Evolutionary conservation across 2,113 vertebrate genomes (phyloP).

Genomic region (Cyrtonyx montezumae): DNA sequence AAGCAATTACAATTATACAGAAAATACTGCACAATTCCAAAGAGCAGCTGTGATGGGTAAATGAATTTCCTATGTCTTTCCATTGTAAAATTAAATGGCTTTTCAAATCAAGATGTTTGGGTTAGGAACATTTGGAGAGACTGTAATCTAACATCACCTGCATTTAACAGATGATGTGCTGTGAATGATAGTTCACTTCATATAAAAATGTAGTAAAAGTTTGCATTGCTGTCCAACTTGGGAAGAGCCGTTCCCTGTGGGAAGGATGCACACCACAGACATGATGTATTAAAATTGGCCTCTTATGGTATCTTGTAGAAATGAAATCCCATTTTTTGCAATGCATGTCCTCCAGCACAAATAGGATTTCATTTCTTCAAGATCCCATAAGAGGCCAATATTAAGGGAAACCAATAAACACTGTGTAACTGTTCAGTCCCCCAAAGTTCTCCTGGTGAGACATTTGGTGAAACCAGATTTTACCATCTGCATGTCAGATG

Average conservation of each 20-base stretch:
- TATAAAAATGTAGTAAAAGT: not conserved
- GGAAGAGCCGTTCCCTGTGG: not conserved
- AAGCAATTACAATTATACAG: not conserved
- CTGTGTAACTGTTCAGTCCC: not conserved
- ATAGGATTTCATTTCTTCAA: not conserved
- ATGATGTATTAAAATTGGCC: no score
- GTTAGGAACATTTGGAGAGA: not conserved
- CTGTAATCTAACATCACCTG: fast-evolving
- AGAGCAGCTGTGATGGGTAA: not conserved
- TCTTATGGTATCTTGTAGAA: no score
- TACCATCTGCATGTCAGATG: not conserved
- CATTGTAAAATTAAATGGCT: not conserved
- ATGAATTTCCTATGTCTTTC: not conserved
- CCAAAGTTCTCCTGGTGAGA: not conserved
- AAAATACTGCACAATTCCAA: not conserved
- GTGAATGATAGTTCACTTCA: not conserved
- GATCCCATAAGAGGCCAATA: not conserved
- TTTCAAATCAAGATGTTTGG: not conserved
- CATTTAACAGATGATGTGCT: no score
- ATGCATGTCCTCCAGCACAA: no score
- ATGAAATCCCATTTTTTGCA: no score
- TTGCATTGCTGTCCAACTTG: not conserved
- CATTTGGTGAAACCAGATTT: not conserved
- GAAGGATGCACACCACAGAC: fast-evolving
- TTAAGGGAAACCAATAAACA: not conserved